These are phyloP conservation scores for Cryptotis parvus DNA, from an alignment of 2,113 vertebrate genomes.

Conservation along the genomic window DNA sequence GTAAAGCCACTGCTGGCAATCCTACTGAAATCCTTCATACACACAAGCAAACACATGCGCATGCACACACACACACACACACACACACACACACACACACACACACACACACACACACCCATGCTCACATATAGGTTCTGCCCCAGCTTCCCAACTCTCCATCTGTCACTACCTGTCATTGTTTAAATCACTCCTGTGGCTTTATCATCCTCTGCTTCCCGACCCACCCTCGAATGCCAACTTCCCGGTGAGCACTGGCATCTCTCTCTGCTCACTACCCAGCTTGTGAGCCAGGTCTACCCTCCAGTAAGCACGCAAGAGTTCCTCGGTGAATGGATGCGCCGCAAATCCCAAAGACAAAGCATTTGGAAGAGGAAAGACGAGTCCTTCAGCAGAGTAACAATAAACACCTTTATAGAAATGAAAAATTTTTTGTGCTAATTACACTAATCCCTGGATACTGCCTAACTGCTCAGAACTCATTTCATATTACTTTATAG, in stretches of 20 bases:
- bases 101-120: no score
- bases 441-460: conserved; percentile 20
- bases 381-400: background rate
- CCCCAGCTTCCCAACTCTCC: background rate
- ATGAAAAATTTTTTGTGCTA: background rate
- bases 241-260: background rate
- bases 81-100: no score
- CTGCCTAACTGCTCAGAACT: background rate
- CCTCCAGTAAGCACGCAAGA: background rate
- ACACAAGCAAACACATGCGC: no score
- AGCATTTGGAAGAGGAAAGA: background rate
- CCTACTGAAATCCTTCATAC: background rate
- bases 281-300: background rate
- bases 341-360: background rate
- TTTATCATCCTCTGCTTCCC: background rate
- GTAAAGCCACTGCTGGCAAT: background rate
- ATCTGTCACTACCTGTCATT: background rate
- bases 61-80: no score
- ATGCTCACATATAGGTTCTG: no score
- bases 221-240: background rate
- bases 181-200: background rate
- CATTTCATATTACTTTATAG: conserved; percentile 45
- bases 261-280: background rate
- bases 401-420: background rate
- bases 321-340: background rate